phyloP scores from a whole-genome alignment of 2,888 invertebrate species.

The Agonopterix arenella region DNA sequence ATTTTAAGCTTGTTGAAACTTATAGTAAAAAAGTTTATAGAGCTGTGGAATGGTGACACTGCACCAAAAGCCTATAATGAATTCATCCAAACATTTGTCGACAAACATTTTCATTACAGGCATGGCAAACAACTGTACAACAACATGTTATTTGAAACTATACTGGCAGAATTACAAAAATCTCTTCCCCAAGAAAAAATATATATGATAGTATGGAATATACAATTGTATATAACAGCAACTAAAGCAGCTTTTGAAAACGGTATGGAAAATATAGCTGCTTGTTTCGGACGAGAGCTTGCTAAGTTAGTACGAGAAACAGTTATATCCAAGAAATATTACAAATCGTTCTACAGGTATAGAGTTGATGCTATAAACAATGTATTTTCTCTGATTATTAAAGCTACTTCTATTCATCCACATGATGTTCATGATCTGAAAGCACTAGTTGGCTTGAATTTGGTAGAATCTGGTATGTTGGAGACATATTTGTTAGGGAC shows the following conservation, averaged over 20 bases:
- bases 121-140: constrained; percentile 3
- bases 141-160: constrained; percentile 19
- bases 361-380: too few species aligned
- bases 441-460: too few species aligned
- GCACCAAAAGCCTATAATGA: constrained; percentile 13
- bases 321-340: too few species aligned
- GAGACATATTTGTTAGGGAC: not conserved
- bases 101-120: constrained; percentile 3
- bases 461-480: too few species aligned
- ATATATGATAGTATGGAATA: constrained; percentile 28
- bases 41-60: constrained; percentile 18
- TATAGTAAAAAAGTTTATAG: constrained; percentile 19
- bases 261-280: too few species aligned
- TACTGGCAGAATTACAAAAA: constrained; percentile 18
- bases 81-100: constrained; percentile 19
- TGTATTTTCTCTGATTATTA: too few species aligned
- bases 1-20: constrained; percentile 14
- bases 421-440: too few species aligned
- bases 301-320: too few species aligned
- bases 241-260: constrained; percentile 10
- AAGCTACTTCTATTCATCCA: too few species aligned
- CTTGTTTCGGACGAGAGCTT: too few species aligned
- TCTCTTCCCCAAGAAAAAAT: constrained; percentile 18
- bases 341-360: too few species aligned
- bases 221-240: constrained; percentile 19